These are phyloP conservation scores for Pteropus rufus DNA, from an alignment of 2,797 vertebrate species.

Conservation along the genomic window DNA sequence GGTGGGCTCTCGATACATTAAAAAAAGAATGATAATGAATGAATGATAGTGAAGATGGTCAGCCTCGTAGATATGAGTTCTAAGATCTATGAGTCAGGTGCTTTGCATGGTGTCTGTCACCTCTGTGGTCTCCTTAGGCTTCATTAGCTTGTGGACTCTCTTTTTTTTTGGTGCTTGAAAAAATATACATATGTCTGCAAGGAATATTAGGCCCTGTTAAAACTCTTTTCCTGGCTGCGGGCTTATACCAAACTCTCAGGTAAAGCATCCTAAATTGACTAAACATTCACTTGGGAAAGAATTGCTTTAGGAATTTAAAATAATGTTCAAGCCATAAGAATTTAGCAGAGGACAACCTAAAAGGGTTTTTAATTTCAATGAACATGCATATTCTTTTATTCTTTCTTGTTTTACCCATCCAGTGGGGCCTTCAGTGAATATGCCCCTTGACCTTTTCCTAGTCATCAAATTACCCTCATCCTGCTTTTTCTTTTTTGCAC, in stretches of 20 bases:
- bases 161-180: not conserved
- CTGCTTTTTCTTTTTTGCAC: conserved; percentile 61
- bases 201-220: not conserved
- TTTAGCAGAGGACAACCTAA: conserved; percentile 18
- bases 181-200: not conserved
- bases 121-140: not conserved
- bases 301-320: conserved; percentile 28
- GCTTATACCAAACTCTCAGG: not conserved
- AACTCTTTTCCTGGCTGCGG: conserved; percentile 1
- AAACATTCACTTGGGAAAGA: not conserved
- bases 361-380: conserved; percentile 41
- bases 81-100: not conserved
- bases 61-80: not conserved
- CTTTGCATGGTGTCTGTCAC: not conserved
- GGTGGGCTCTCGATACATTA: not conserved
- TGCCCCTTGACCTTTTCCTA: conserved; percentile 65
- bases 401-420: conserved; percentile 44
- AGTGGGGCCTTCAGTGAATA: conserved; percentile 35
- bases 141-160: not conserved
- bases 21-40: not conserved
- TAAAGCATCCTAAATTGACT: conserved; percentile 26
- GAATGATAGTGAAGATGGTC: not conserved
- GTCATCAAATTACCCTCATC: conserved; percentile 67
- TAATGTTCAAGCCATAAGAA: conserved; percentile 31
- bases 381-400: conserved; percentile 28